Conservation (phyloP, 2,888 invertebrate genomes). For the Oegoconia quadripuncta region DNA sequence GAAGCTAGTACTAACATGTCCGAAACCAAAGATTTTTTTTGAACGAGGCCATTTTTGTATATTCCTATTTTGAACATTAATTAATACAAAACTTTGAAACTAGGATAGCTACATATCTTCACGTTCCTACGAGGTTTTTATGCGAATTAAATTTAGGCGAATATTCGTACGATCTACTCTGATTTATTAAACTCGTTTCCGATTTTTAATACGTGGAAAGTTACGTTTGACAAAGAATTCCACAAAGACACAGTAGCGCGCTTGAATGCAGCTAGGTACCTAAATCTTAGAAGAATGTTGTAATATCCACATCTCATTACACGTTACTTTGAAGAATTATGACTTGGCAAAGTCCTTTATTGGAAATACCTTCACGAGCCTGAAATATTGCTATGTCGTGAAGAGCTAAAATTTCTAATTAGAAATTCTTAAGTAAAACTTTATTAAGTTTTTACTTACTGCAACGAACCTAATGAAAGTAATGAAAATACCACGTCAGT, state of each 20-base stretch:
- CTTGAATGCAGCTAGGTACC: conserved; percentile 38
- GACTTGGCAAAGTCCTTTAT: conserved; percentile 79
- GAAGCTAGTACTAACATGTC: too few species aligned
- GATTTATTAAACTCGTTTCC: too few species aligned
- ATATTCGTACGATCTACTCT: too few species aligned
- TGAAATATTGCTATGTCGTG: conserved; percentile 79
- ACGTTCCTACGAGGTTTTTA: too few species aligned
- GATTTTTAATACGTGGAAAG: not conserved
- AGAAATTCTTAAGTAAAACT: conserved; percentile 76
- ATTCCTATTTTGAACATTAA: too few species aligned
- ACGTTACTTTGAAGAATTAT: conserved; percentile 78
- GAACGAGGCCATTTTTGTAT: too few species aligned
- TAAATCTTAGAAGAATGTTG: conserved; percentile 70
- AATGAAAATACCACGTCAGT: conserved; percentile 74
- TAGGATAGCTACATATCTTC: too few species aligned
- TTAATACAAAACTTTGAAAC: too few species aligned
- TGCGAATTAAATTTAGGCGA: too few species aligned
- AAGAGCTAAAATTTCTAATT: conserved; percentile 78
- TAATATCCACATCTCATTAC: conserved; percentile 78
- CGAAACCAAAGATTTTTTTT: too few species aligned
- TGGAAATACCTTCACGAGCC: conserved; percentile 78
- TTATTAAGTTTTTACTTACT: conserved; percentile 77
- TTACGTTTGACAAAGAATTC: conserved; percentile 3
- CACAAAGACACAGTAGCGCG: conserved; percentile 17
- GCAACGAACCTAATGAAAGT: conserved; percentile 74